Base-by-base conservation (phyloP, 1,140 invertebrate genomes). In the Orussus abietinus region DNA sequence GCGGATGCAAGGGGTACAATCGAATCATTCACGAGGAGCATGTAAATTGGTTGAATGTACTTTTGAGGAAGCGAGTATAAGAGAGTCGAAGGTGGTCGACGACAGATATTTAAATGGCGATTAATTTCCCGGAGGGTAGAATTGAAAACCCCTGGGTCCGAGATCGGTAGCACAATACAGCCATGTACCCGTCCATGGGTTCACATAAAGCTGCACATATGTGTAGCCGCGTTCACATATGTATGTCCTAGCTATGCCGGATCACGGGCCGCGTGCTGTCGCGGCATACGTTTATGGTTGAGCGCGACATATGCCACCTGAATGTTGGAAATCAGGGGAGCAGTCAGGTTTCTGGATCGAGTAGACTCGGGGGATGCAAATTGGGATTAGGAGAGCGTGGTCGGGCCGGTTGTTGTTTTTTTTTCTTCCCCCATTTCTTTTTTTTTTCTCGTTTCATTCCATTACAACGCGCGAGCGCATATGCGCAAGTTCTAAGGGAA, bases 221-320 rank as follows among this genome's bases (percentile, higher is more conserved):
- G n/a, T n/a, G n/a, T n/a, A n/a, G n/a, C n/a, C n/a, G n/a, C n/a
- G n/a, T n/a, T n/a, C n/a, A n/a, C n/a, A n/a, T n/a, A n/a, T n/a
- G n/a, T n/a, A n/a, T n/a, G n/a, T n/a, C n/a, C n/a, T 56, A 47
- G 52, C 49, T 57, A 62, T 57, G 50, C 51, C 43, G 51, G 60
- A 63, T 64, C 58, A 63, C 59, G 58, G 36, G 45, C 31, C 40
- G 15, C 34, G 33, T 57, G 50, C 37, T 15, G 22, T 49, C n/a
- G n/a, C 36, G 33, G 26, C 45, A 20, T 49, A 42, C 26, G 38
- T 36, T 51, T 51, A 40, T 32, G 40, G 35, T 20, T 36, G 6
- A 46, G 56, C 51, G 45, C 57, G 60, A 66, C 66, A 66, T 69
- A 66, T 66, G 62, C 64, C 65, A 68, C 64, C 64, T 68, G 62